Evolutionary conservation across 2,888 invertebrate genomes (phyloP).

Genomic region (Amaurobius ferox): DNA sequence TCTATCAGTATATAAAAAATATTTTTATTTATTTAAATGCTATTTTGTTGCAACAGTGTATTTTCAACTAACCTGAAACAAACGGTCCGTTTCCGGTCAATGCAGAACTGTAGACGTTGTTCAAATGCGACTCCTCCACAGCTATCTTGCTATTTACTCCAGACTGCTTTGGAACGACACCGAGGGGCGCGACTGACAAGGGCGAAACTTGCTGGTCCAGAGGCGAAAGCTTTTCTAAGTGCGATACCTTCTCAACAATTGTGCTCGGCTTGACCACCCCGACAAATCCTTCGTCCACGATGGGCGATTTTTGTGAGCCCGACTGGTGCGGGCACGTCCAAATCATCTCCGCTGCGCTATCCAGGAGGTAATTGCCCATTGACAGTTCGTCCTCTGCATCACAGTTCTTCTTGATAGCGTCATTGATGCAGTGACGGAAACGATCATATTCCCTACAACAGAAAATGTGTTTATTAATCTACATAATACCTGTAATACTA

Average conservation of each 20-base stretch:
- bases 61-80: conserved; percentile 36
- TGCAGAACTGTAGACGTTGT: conserved; percentile 41
- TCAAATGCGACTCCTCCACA: conserved; percentile 46
- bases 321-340: conserved; percentile 65
- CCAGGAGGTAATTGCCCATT: conserved; percentile 62
- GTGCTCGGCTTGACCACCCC: conserved; percentile 8
- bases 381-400: conserved; percentile 29
- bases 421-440: conserved; percentile 59
- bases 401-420: conserved; percentile 56
- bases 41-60: too few species aligned
- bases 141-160: neutral
- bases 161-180: neutral
- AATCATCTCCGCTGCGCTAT: conserved; percentile 56
- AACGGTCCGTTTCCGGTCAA: conserved; percentile 45
- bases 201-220: neutral
- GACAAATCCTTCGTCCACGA: conserved; percentile 52
- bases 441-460: conserved; percentile 52
- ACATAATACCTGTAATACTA: too few species aligned
- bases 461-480: too few species aligned
- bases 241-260: neutral
- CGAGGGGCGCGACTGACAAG: neutral
- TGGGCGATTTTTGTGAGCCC: conserved; percentile 23
- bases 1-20: too few species aligned
- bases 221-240: neutral
- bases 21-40: too few species aligned